Conservation (phyloP, 2,888 invertebrate species). For the Hipparchia semele region DNA sequence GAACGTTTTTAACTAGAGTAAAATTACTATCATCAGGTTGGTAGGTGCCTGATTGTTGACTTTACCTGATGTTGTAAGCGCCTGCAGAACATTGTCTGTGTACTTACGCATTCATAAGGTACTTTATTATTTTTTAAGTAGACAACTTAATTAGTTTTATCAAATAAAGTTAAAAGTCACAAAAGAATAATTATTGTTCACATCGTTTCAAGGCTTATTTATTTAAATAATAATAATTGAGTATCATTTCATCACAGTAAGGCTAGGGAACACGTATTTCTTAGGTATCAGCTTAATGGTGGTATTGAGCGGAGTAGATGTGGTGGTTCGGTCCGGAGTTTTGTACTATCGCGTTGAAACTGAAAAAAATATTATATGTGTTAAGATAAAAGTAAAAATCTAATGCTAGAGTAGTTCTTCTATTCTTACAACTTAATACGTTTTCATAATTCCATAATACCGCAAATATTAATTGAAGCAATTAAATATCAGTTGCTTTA, state of each 20-base stretch:
- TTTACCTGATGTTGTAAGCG: background rate
- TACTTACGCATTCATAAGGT: too few species aligned
- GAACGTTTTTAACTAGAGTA: background rate
- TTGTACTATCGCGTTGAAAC: constrained; percentile 78
- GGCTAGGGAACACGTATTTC: background rate
- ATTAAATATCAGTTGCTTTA: too few species aligned
- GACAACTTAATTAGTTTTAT: background rate
- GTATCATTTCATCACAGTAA: constrained; percentile 27
- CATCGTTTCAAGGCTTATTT: background rate
- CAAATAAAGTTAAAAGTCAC: background rate
- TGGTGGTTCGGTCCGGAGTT: constrained; percentile 74
- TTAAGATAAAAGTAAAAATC: constrained; percentile 5
- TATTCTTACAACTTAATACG: background rate
- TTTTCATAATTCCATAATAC: too few species aligned
- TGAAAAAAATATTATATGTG: constrained; percentile 52
- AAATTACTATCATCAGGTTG: background rate
- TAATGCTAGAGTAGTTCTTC: background rate
- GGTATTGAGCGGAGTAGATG: constrained; percentile 37
- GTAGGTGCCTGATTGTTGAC: background rate
- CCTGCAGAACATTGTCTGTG: background rate
- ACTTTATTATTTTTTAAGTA: background rate
- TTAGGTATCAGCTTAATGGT: constrained; percentile 28
- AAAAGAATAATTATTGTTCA: background rate
- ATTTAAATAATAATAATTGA: constrained; percentile 18
- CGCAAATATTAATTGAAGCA: too few species aligned